phyloP scores from a whole-genome alignment of 2,888 invertebrate genomes.

The Leptopterna dolabrata region DNA sequence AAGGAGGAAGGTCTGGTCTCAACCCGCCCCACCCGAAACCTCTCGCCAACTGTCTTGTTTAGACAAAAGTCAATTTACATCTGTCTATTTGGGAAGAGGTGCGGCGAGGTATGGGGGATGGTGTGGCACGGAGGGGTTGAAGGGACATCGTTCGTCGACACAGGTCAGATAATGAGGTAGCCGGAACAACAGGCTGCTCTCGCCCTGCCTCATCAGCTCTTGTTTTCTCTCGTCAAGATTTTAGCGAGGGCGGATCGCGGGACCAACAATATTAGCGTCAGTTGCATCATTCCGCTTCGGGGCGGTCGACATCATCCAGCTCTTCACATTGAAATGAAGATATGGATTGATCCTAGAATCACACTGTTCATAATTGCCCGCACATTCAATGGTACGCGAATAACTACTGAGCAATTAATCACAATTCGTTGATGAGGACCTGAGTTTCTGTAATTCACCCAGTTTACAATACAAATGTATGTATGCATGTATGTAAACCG shows the following conservation, averaged over 20 bases:
- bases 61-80: slow-evolving; percentile 7
- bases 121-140: neutral
- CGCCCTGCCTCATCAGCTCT: neutral
- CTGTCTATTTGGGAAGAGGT: neutral
- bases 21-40: neutral
- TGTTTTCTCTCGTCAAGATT: neutral
- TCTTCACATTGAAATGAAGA: too few species aligned
- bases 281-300: neutral
- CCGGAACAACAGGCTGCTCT: neutral
- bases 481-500: too few species aligned
- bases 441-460: too few species aligned
- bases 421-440: too few species aligned
- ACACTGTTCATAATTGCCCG: too few species aligned
- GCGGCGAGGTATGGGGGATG: too few species aligned
- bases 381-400: too few species aligned
- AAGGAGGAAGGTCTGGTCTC: neutral
- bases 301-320: too few species aligned
- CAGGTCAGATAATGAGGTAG: slow-evolving; percentile 3
- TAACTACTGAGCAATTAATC: too few species aligned
- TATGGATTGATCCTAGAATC: too few species aligned
- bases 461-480: too few species aligned
- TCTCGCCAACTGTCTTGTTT: neutral
- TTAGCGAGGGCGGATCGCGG: neutral
- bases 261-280: neutral
- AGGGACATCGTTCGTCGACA: neutral